These are phyloP conservation scores for Aldabrachelys gigantea DNA, from an alignment of 2,113 vertebrate species.

Conservation along the genomic window DNA sequence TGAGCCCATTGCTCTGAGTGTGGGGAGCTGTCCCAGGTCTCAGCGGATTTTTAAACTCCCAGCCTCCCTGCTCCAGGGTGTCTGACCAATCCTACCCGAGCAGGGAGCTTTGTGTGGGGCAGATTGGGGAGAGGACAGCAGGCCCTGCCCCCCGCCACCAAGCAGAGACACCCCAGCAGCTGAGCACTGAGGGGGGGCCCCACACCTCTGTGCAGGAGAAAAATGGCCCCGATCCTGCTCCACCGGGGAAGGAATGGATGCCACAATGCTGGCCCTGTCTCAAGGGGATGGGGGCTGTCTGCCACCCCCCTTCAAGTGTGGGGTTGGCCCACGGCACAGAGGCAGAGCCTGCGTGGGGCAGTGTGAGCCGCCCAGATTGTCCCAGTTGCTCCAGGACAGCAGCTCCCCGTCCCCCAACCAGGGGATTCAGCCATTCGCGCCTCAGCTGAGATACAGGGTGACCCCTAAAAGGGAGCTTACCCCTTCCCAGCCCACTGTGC, in stretches of 20 bases:
- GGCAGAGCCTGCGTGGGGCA: neutral
- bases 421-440: neutral
- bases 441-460: too few species aligned
- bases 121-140: neutral
- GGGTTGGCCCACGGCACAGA: neutral
- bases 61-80: neutral
- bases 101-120: neutral
- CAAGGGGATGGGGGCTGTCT: neutral
- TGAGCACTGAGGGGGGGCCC: too few species aligned
- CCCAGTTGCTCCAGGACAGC: neutral
- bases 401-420: neutral
- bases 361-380: neutral
- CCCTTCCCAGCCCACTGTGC: neutral
- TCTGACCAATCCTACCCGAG: too few species aligned
- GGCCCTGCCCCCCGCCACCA: neutral
- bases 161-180: too few species aligned
- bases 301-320: neutral
- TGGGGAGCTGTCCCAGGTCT: neutral
- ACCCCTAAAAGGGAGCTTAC: neutral
- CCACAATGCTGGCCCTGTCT: too few species aligned
- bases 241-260: too few species aligned
- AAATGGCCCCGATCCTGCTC: too few species aligned
- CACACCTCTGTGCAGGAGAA: too few species aligned
- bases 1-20: neutral
- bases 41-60: too few species aligned